Evolutionary conservation across 1,140 invertebrate genomes (phyloP).

Genomic region (Lamellibrachia luymesi): DNA sequence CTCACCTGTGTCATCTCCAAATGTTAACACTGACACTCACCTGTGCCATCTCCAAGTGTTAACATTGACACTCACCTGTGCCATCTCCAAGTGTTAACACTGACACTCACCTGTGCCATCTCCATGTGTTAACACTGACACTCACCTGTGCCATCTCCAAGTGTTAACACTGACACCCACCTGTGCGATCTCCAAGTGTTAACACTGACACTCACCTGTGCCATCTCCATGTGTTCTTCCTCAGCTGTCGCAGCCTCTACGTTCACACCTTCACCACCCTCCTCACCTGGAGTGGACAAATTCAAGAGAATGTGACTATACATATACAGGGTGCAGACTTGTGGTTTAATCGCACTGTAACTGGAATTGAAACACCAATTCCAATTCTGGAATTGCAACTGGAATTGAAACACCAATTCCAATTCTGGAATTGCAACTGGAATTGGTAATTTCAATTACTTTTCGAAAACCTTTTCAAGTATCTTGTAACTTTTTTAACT

Average conservation of each 20-base stretch:
- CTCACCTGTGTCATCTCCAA: too few relatives aligned
- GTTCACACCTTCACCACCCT: neutral
- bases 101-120: too few relatives aligned
- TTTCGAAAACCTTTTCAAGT: too few relatives aligned
- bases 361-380: too few relatives aligned
- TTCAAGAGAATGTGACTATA: neutral
- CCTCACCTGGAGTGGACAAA: neutral
- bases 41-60: neutral
- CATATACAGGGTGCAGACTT: neutral
- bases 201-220: neutral
- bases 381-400: too few relatives aligned
- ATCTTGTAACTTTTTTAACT: too few relatives aligned
- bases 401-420: too few relatives aligned
- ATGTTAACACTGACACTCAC: neutral
- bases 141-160: neutral
- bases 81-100: neutral
- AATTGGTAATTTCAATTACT: too few relatives aligned
- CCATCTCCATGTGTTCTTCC: neutral
- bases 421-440: too few relatives aligned
- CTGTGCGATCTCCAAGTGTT: neutral
- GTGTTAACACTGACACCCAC: neutral
- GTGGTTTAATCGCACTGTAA: too few relatives aligned
- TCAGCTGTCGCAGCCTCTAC: neutral
- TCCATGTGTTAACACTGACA: neutral
- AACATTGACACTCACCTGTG: neutral